phyloP scores from a whole-genome alignment of 2,888 invertebrate genomes.

The Habroteleia sp. region DNA sequence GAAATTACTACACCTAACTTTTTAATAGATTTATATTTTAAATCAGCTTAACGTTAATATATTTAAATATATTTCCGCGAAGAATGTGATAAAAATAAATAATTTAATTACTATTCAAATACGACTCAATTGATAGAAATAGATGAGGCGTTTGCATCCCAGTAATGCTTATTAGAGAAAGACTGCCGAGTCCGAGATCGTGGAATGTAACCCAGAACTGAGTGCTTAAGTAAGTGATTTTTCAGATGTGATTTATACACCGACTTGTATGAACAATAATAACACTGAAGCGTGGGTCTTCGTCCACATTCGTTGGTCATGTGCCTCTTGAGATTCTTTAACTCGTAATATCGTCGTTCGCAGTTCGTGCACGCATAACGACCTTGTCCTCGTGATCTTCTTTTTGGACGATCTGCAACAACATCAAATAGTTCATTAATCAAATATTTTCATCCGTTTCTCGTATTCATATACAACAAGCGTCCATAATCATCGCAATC shows the following conservation, averaged over 20 bases:
- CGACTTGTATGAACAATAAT: conserved; percentile 78
- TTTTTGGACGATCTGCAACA: conserved; percentile 60
- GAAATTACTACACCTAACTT: too few relatives aligned
- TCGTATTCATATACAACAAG: too few relatives aligned
- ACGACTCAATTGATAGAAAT: conserved; percentile 14
- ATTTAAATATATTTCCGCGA: too few relatives aligned
- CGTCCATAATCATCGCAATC: background rate
- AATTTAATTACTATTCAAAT: background rate
- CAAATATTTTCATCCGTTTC: background rate
- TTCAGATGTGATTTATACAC: conserved; percentile 80
- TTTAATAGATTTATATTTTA: conserved; percentile 5
- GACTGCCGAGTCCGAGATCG: conserved; percentile 12
- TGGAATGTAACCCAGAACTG: conserved; percentile 25
- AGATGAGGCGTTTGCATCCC: background rate
- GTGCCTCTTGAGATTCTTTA: conserved; percentile 83
- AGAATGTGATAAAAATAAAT: too few relatives aligned
- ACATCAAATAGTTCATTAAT: conserved; percentile 4
- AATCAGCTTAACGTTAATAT: conserved; percentile 9
- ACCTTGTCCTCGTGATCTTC: conserved; percentile 76
- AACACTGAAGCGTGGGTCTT: conserved; percentile 78
- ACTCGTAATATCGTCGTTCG: conserved; percentile 82
- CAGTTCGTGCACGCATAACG: conserved; percentile 81
- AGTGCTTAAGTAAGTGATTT: conserved; percentile 70
- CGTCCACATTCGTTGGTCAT: conserved; percentile 82
- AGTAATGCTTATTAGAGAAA: conserved; percentile 9